A percentile compares a stretch with the other conserved stretches of the same genome.
Evolutionary conservation across 2,797 vertebrate genomes (phyloP).

Genomic region (Graptemys geographica): DNA sequence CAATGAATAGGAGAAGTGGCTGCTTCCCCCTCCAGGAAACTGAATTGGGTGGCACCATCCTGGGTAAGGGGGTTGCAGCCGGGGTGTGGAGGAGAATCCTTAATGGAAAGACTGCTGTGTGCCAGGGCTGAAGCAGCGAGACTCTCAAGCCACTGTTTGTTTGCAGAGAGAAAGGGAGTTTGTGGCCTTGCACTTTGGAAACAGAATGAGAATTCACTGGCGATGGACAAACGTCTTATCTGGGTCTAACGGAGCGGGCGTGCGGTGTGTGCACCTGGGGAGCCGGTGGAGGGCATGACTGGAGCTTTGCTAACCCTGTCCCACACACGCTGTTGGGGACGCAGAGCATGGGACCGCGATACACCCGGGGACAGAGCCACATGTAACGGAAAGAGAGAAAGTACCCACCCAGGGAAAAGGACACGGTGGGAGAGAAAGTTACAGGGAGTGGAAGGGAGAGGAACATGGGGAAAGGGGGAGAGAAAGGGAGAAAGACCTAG

Average conservation of each 20-base stretch:
- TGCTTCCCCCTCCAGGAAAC: neutral
- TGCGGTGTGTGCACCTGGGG: slow-evolving; percentile 15
- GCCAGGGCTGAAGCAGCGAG: slow-evolving; percentile 41
- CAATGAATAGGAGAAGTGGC: neutral
- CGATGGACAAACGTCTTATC: slow-evolving; percentile 29
- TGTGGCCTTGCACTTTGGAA: slow-evolving; percentile 74
- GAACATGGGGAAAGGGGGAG: neutral
- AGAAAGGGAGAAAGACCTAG: neutral
- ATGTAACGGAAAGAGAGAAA: neutral
- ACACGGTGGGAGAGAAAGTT: neutral
- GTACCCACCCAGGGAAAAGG: neutral
- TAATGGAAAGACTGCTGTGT: slow-evolving; percentile 66
- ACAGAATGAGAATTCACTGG: slow-evolving; percentile 82
- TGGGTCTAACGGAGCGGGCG: neutral
- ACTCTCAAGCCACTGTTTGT: slow-evolving; percentile 81
- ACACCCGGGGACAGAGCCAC: accelerated
- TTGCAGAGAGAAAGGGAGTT: slow-evolving; percentile 80
- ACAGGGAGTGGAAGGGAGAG: neutral
- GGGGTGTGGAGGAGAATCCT: slow-evolving; percentile 1
- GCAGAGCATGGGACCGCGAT: neutral
- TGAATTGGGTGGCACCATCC: neutral
- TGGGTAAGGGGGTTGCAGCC: slow-evolving; percentile 9
- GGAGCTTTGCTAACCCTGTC: neutral
- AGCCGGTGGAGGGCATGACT: slow-evolving; percentile 70
- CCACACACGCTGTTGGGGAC: accelerated